Evolutionary conservation across 2,113 vertebrate genomes (phyloP).

Genomic region (Calidris pygmaea): DNA sequence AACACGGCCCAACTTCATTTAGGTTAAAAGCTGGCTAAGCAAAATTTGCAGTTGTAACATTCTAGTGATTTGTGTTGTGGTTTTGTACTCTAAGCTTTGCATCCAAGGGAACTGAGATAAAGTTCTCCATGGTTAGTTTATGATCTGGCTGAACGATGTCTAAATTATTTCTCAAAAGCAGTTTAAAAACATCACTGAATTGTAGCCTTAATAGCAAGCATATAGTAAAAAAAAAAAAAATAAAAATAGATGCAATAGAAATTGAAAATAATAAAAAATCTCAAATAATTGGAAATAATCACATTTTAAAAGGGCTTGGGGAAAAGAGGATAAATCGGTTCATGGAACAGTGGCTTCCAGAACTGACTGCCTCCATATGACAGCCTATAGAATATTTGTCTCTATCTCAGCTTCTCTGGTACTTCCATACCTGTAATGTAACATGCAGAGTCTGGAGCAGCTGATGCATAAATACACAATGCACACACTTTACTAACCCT

Average conservation of each 20-base stretch:
- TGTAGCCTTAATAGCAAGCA: background rate
- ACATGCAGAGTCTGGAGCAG: rapidly evolving
- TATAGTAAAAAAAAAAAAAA: background rate
- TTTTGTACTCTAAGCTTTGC: background rate
- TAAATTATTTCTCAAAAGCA: background rate
- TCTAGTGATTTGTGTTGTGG: background rate
- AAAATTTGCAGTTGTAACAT: background rate
- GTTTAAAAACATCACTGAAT: background rate
- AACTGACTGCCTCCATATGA: background rate
- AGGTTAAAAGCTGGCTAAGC: background rate
- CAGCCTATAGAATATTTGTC: background rate
- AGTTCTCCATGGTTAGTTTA: background rate
- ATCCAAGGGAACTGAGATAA: background rate
- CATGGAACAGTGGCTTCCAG: background rate
- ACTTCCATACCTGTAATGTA: rapidly evolving
- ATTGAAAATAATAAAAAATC: background rate
- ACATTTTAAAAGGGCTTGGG: background rate
- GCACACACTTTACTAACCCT: background rate
- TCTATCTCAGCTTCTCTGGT: background rate
- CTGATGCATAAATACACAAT: background rate
- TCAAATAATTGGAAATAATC: background rate
- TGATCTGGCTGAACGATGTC: background rate
- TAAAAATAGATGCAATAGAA: background rate
- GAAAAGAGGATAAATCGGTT: background rate
- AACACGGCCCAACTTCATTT: background rate